phyloP scores from a whole-genome alignment of 2,888 invertebrate species.

The Tubulanus polymorphus region DNA sequence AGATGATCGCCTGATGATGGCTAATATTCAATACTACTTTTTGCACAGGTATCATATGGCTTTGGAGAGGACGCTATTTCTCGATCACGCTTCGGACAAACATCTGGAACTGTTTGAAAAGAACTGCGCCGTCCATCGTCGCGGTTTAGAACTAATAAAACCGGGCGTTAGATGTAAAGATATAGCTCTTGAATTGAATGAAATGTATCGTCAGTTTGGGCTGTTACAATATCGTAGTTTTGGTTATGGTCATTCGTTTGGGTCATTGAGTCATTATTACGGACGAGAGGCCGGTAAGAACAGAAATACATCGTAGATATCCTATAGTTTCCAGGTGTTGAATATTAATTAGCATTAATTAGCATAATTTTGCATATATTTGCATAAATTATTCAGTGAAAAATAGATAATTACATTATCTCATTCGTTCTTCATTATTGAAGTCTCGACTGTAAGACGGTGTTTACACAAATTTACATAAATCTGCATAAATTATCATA shows the following conservation, averaged over 20 bases:
- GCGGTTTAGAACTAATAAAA: background rate
- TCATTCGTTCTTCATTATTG: background rate
- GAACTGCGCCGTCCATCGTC: background rate
- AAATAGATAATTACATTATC: too few relatives aligned
- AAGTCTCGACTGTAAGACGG: background rate
- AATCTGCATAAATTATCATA: background rate
- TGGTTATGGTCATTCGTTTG: constrained; percentile 2
- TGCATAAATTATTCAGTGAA: too few relatives aligned
- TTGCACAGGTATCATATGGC: background rate
- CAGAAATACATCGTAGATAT: background rate
- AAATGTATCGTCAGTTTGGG: background rate
- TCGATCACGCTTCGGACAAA: background rate
- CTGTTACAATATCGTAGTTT: background rate
- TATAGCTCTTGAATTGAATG: background rate
- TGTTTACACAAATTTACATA: too few relatives aligned
- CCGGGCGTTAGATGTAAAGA: background rate
- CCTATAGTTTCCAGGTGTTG: too few relatives aligned
- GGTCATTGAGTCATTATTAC: background rate
- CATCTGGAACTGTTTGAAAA: background rate
- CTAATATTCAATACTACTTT: too few relatives aligned
- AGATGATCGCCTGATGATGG: background rate
- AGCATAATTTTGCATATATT: too few relatives aligned
- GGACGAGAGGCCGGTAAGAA: background rate
- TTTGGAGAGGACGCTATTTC: background rate
- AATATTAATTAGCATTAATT: background rate